Base-by-base conservation (phyloP, 2,888 invertebrate species). In the Ichneumoninae sp. region DNA sequence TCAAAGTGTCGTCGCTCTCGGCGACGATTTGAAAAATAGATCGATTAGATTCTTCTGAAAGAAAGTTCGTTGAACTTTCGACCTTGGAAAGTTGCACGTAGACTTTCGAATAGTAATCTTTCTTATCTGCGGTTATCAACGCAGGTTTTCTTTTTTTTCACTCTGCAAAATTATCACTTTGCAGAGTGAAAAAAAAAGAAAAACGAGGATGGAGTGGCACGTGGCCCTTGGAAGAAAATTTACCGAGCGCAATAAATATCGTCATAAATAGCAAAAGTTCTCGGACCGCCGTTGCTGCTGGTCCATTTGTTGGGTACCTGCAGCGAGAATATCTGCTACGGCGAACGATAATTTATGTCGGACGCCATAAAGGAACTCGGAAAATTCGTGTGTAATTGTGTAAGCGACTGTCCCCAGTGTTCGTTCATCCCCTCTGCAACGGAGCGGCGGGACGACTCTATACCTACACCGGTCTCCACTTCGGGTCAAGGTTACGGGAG, bases 401-500 rank as follows among this genome's bases (percentile, higher is more conserved):
- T 6, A 40, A 4, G 22, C 36, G 30, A 71, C 77, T 44, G 66
- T 54, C 63, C 13, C 40, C 69, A 50, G 33, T 68, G 26, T 69
- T 16, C 47, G 65, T 73, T 44, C 81, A 70, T 76, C 47, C 66
- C 66, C 63, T 44, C 57, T 65, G 26, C 63, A 30, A 68, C 78
- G 69, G 71, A 40, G 19, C 22, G 44, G 13, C 69, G 50, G 22
- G 50, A 50, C 44, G 50, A 50, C 26, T 54, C 19, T 47, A 47
- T 33, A 44, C 40, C 77, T 63, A 63, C 63, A 60, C 70, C 82
- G 79, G 69, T 50, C 65, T 60, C 75, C 57, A 66, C 78, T 84
- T 82, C 60, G 79, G 86, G 86, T 86, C 86, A 87, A 85, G 83
- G 85, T 83, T 86, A 73, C 76, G 30, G 76, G 54, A 77, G 68